These are phyloP conservation scores for Raja brachyura DNA, from an alignment of 2,113 vertebrate species.

Conservation along the genomic window DNA sequence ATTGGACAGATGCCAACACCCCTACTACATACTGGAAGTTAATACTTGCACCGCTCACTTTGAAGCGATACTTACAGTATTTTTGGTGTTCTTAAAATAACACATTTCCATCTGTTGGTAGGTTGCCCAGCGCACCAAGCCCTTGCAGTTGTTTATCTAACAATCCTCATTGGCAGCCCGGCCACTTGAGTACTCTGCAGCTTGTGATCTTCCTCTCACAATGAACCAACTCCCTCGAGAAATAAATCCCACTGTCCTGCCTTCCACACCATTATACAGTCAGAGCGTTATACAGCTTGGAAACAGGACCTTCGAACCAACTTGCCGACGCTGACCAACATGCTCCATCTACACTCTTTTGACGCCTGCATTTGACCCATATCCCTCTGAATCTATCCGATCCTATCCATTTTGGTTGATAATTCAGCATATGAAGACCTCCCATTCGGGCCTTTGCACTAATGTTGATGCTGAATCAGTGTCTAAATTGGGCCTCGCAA, in stretches of 20 bases:
- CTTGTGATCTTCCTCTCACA: background rate
- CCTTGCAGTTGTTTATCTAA: background rate
- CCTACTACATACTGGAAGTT: background rate
- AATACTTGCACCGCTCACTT: background rate
- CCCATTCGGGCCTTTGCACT: background rate
- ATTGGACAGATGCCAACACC: background rate
- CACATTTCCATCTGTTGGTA: background rate
- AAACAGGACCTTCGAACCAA: no score
- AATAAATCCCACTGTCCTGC: background rate
- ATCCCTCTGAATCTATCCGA: no score
- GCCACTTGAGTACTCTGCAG: background rate
- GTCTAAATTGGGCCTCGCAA: background rate
- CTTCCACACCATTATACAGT: background rate
- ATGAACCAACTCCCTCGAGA: background rate
- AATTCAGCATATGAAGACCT: background rate
- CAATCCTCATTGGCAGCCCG: background rate
- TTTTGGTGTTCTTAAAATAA: background rate
- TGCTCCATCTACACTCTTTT: no score
- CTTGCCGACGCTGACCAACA: no score
- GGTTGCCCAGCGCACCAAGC: background rate
- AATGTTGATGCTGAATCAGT: background rate
- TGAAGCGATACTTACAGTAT: background rate
- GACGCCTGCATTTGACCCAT: no score
- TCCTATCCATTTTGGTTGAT: background rate
- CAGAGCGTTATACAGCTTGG: no score